Base-by-base conservation (phyloP, 2,888 invertebrate species). In the Subacronicta megacephala region DNA sequence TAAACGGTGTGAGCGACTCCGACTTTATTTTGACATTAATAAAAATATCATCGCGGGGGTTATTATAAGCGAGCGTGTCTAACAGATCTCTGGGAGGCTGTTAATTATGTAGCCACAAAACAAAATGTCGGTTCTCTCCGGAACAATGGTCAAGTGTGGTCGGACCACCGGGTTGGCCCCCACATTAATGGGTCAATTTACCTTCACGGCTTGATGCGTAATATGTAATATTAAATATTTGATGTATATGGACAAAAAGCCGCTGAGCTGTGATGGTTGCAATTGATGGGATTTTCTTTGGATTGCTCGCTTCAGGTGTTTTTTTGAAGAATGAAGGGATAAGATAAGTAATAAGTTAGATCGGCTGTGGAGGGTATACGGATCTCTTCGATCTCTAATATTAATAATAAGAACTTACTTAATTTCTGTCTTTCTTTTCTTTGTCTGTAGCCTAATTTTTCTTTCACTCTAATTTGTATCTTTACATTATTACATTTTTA, bases 1-100 rank as follows among this genome's bases (percentile, higher is more conserved):
- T 53, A 50, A 47, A 51, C 89, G 81, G 91, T 90, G 90, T 90
- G 80, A 90, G 63, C 40, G 76, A 52, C 66, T 77, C 78, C 83
- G 79, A 84, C 77, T 90, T 90, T 92, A 93, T 93, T 93, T 93
- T 93, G 93, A 93, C 92, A 93, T 92, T 93, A 93, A 93, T 93
- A 93, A 93, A 93, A 93, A 93, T 93, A 93, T 93, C 93, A 93
- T 93, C 92, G 87, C 88, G 81, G 87, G 87, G 90, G 89, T 91
- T 92, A 93, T 93, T 90, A 93, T 87, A 89, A 88, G 80, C 85
- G 91, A 94, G 93, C 93, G 93, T 93, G 93, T 92, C 92, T 92
- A 94, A 93, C 90, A 85, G 84, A 90, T 90, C 92, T 88, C 90
- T 89, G 91, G 92, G 92, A 83, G 91, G 87, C 91, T 93, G 93